Conservation (phyloP, 2,888 invertebrate species). For the Netelia melanura region DNA sequence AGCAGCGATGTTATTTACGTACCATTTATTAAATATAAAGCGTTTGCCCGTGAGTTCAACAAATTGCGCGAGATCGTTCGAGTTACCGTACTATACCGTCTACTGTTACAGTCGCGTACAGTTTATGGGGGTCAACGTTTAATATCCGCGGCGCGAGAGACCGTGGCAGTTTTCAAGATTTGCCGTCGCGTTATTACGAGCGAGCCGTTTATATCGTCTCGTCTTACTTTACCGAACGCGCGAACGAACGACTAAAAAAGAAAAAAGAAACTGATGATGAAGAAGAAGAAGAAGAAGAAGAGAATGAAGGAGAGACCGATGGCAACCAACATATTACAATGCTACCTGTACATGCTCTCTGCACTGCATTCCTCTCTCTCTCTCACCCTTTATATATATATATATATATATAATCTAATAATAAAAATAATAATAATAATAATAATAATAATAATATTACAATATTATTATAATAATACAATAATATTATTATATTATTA, state of each 20-base stretch:
- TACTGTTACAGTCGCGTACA: constrained; percentile 21
- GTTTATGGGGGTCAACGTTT: constrained; percentile 65
- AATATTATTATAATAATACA: too few relatives aligned
- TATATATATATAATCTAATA: not conserved
- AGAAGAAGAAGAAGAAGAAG: constrained; percentile 25
- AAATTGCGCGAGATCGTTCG: constrained; percentile 18
- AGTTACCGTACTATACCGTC: not conserved
- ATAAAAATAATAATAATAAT: too few relatives aligned
- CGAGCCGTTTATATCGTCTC: constrained; percentile 28
- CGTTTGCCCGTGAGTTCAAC: not conserved
- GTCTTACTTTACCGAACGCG: constrained; percentile 32
- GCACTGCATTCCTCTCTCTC: too few relatives aligned
- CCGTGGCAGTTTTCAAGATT: constrained; percentile 50
- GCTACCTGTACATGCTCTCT: not conserved
- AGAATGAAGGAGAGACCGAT: constrained; percentile 38
- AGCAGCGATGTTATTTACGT: constrained; percentile 29
- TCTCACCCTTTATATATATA: not conserved
- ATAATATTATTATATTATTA: too few relatives aligned
- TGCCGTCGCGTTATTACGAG: constrained; percentile 40
- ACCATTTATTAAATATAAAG: constrained; percentile 35
- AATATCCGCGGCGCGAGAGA: constrained; percentile 50
- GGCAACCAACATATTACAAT: constrained; percentile 41
- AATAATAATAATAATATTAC: too few relatives aligned
- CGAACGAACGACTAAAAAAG: constrained; percentile 23
- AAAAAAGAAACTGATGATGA: constrained; percentile 29